phyloP scores from a whole-genome alignment of 1,140 invertebrate species.

The Zeugodacus cucurbitae region DNA sequence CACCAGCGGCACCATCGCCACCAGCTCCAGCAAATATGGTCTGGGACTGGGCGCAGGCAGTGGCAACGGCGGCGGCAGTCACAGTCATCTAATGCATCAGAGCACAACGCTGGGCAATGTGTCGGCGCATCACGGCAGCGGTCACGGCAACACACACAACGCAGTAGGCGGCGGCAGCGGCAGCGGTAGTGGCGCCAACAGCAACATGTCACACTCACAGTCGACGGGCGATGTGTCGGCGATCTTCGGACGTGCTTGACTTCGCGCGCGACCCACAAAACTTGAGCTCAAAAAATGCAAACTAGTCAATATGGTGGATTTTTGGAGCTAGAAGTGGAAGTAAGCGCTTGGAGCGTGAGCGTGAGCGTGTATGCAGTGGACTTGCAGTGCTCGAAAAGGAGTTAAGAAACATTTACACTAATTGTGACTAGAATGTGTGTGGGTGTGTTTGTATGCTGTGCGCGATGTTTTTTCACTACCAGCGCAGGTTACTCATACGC shows the following conservation, averaged over 20 bases:
- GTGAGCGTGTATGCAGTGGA: neutral
- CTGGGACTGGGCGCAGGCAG: conserved; percentile 1
- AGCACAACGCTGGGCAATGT: conserved; percentile 38
- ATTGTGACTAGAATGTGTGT: neutral
- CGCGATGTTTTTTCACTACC: neutral
- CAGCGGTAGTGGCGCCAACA: conserved; percentile 46
- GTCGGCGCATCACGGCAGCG: neutral
- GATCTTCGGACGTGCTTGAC: conserved; percentile 73
- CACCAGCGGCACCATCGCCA: conserved; percentile 45
- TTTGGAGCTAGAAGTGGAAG: conserved; percentile 66
- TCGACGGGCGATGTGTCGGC: conserved; percentile 72
- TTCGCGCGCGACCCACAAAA: conserved; percentile 62
- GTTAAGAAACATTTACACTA: neutral
- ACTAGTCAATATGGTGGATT: conserved; percentile 65
- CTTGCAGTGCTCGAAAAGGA: neutral
- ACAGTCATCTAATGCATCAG: neutral
- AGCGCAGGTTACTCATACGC: neutral
- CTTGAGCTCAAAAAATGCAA: conserved; percentile 65
- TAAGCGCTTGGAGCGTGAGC: conserved; percentile 41
- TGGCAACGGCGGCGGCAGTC: neutral
- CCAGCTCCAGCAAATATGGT: conserved; percentile 43
- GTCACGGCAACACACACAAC: conserved; percentile 28
- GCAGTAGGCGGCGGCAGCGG: neutral
- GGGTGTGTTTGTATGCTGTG: neutral
- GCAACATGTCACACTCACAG: conserved; percentile 70